These are phyloP conservation scores for Drosophila maculinotata DNA, from an alignment of 2,888 invertebrate genomes.

Conservation along the genomic window DNA sequence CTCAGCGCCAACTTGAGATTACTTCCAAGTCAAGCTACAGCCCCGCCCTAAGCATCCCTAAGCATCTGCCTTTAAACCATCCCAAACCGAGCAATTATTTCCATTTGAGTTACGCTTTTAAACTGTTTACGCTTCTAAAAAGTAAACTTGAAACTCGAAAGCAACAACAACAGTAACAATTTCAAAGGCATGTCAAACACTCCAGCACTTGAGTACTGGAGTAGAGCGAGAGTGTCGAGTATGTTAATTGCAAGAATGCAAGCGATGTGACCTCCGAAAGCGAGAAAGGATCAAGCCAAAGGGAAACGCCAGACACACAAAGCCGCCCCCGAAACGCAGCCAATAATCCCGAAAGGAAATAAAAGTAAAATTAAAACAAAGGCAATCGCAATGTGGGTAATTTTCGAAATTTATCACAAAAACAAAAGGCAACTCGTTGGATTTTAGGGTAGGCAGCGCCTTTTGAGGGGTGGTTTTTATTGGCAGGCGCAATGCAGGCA, in stretches of 20 bases:
- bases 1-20: constrained; percentile 17
- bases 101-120: constrained; percentile 51
- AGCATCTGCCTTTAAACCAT: neutral
- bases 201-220: constrained; percentile 26
- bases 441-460: constrained; percentile 6
- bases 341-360: constrained; percentile 60
- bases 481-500: constrained; percentile 30
- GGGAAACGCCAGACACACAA: constrained; percentile 23
- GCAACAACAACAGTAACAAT: constrained; percentile 32
- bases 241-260: constrained; percentile 71
- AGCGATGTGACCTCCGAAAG: constrained; percentile 58
- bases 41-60: neutral
- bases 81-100: constrained; percentile 44
- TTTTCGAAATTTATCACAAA: constrained; percentile 60
- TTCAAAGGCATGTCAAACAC: constrained; percentile 66
- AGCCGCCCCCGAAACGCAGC: constrained; percentile 59
- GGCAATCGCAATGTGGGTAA: constrained; percentile 62
- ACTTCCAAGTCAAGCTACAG: constrained; percentile 24
- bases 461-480: constrained; percentile 62
- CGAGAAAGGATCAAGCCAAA: constrained; percentile 19
- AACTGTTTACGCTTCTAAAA: constrained; percentile 65
- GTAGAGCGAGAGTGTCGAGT: constrained; percentile 57
- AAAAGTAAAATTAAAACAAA: constrained; percentile 24
- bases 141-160: constrained; percentile 45
- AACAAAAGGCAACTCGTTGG: constrained; percentile 6